Percentiles rank a stretch among this genome's conserved stretches.
These are phyloP conservation scores for Eurytoma californica DNA, from an alignment of 2,888 invertebrate species.

Conservation along the genomic window DNA sequence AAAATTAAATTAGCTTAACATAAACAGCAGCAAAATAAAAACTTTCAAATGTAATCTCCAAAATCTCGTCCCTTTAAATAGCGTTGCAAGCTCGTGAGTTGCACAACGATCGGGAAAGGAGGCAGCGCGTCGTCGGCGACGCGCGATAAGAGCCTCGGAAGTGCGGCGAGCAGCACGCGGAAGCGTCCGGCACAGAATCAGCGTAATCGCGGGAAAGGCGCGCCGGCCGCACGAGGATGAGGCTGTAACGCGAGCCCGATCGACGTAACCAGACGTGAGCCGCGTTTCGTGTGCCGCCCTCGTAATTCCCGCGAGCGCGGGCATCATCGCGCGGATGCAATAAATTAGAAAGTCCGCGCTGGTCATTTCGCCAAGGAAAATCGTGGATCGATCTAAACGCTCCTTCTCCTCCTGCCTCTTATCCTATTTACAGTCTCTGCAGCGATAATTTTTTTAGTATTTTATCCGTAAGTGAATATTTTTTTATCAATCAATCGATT, in stretches of 20 bases:
- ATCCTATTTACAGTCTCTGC: too few species aligned
- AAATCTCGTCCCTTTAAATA: too few species aligned
- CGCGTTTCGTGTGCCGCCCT: slow-evolving; percentile 14
- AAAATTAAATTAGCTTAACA: too few species aligned
- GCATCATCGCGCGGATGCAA: slow-evolving; percentile 36
- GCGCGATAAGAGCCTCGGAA: not conserved
- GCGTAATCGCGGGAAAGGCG: slow-evolving; percentile 40
- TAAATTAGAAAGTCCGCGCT: slow-evolving; percentile 47
- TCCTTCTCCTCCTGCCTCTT: too few species aligned
- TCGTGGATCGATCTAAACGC: too few species aligned
- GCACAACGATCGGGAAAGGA: too few species aligned
- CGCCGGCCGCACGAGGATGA: slow-evolving; percentile 22
- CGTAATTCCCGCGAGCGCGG: slow-evolving; percentile 21
- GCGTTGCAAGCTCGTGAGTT: too few species aligned
- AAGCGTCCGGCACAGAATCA: slow-evolving; percentile 10
- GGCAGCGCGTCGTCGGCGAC: not conserved
- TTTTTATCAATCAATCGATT: too few species aligned
- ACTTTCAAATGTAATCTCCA: too few species aligned
- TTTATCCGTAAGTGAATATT: too few species aligned
- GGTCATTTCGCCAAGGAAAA: not conserved
- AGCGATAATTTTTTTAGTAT: too few species aligned
- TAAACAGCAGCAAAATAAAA: too few species aligned
- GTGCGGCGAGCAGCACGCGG: not conserved
- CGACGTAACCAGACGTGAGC: slow-evolving; percentile 47
- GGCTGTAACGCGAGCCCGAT: slow-evolving; percentile 36